A percentile compares a stretch with the other conserved stretches of the same genome.
These are phyloP conservation scores for Anadara kagoshimensis DNA, from an alignment of 1,140 invertebrate species.

Conservation along the genomic window DNA sequence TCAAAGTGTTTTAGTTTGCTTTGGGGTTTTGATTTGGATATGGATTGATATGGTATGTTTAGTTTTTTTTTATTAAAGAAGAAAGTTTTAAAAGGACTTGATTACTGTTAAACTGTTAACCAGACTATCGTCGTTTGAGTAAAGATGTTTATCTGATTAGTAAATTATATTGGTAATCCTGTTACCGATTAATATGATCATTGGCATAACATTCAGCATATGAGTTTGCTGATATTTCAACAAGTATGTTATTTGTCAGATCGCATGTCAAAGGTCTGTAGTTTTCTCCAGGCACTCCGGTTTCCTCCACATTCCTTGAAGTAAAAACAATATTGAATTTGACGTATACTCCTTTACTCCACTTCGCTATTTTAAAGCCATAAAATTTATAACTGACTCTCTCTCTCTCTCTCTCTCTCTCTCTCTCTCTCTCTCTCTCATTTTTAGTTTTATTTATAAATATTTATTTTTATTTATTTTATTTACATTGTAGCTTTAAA, in stretches of 20 bases:
- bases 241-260: background rate
- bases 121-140: too few relatives aligned
- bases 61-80: too few relatives aligned
- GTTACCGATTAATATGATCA: background rate
- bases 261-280: background rate
- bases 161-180: too few relatives aligned
- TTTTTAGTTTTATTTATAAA: background rate
- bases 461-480: background rate
- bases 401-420: background rate
- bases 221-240: background rate
- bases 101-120: too few relatives aligned
- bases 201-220: background rate
- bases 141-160: too few relatives aligned
- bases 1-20: too few relatives aligned
- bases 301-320: too few relatives aligned
- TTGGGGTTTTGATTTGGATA: too few relatives aligned
- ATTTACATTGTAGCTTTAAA: conserved; percentile 53
- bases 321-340: background rate
- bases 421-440: background rate
- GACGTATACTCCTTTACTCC: background rate
- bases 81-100: too few relatives aligned
- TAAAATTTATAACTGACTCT: background rate
- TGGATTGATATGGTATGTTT: too few relatives aligned
- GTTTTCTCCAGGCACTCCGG: background rate
- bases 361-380: too few relatives aligned